Evolutionary conservation across 2,113 vertebrate genomes (phyloP).

Genomic region (Neodon shergylaensis): DNA sequence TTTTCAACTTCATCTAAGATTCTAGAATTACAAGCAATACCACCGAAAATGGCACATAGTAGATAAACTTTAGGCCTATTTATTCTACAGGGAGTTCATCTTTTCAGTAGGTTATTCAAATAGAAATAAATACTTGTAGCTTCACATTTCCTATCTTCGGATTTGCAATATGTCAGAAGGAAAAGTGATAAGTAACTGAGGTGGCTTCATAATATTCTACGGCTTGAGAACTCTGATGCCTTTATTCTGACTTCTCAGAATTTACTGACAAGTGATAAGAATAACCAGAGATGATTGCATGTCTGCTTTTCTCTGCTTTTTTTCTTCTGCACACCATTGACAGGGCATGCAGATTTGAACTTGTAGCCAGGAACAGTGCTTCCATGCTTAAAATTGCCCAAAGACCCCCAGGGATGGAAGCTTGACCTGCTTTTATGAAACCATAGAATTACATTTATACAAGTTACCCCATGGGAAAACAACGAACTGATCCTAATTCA

Average conservation of each 20-base stretch:
- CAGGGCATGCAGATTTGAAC: slow-evolving; percentile 84
- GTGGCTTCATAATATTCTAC: slow-evolving; percentile 25
- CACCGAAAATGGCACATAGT: slow-evolving; percentile 11
- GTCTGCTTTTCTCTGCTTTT: slow-evolving; percentile 61
- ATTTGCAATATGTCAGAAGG: slow-evolving; percentile 38
- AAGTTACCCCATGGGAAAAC: slow-evolving; percentile 86
- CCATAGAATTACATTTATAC: slow-evolving; percentile 91
- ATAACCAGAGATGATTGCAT: slow-evolving; percentile 64
- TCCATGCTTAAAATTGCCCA: slow-evolving; percentile 86
- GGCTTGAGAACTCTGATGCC: background rate
- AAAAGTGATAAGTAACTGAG: slow-evolving; percentile 40
- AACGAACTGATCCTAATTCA: slow-evolving; percentile 87
- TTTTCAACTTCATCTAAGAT: slow-evolving; percentile 40
- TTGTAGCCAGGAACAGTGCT: slow-evolving; percentile 84
- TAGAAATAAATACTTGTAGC: slow-evolving; percentile 20
- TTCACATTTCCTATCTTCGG: background rate
- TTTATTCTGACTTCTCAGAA: slow-evolving; percentile 51
- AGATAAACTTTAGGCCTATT: background rate
- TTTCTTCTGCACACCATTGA: slow-evolving; percentile 68
- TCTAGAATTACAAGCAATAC: slow-evolving; percentile 36
- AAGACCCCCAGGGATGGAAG: slow-evolving; percentile 86
- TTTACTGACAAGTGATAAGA: slow-evolving; percentile 53
- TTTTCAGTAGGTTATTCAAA: slow-evolving; percentile 60
- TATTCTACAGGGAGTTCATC: slow-evolving; percentile 50
- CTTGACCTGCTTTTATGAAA: slow-evolving; percentile 91